Base-by-base conservation (phyloP, 1,140 invertebrate genomes). In the Drosophila ananassae region DNA sequence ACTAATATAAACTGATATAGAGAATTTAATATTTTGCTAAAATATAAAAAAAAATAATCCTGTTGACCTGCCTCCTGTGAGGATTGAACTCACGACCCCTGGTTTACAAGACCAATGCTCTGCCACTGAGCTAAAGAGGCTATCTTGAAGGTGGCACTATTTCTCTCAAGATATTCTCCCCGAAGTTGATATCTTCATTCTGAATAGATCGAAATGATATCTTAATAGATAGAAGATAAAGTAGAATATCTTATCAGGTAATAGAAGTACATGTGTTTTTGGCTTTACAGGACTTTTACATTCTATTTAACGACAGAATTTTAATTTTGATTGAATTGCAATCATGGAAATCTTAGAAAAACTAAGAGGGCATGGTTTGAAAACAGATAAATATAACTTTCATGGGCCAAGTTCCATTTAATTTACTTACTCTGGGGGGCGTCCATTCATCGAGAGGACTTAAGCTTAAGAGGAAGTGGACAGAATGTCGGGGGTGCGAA, bases 61-160 rank as follows among this genome's bases (percentile, higher is more conserved):
- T 47, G 2, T 22, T 9, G 7, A 9, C 7, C 7, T 95, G 95
- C 95, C 95, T 95, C 95, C 95, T 95, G 95, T 95, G 96, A 96
- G 96, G 94, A 95, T 96, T 95, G 96, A 96, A 96, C 96, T 96
- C 96, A 95, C 95, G 96, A 96, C 95, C 96, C 95, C 95, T 96
- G 95, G 96, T 96, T 97, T 97, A 96, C 95, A 95, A 97, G 96
- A 96, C 96, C 95, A 96, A 95, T 96, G 96, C 96, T 96, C 96
- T 96, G 95, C 96, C 96, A 95, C 96, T 97, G 95, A 96, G 96
- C 96, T 96, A 96, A 96, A 95, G 95, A 96, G 96, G 96, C 96
- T 47, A 21, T 47, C 44, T 47, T 47, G 9, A 5, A 47, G 9
- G 21, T 44, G 44, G 21, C 12, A 10, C 7, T 1, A 24, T 22